These are phyloP conservation scores for Coreius guichenoti DNA, from an alignment of 2,797 vertebrate species.

Conservation along the genomic window DNA sequence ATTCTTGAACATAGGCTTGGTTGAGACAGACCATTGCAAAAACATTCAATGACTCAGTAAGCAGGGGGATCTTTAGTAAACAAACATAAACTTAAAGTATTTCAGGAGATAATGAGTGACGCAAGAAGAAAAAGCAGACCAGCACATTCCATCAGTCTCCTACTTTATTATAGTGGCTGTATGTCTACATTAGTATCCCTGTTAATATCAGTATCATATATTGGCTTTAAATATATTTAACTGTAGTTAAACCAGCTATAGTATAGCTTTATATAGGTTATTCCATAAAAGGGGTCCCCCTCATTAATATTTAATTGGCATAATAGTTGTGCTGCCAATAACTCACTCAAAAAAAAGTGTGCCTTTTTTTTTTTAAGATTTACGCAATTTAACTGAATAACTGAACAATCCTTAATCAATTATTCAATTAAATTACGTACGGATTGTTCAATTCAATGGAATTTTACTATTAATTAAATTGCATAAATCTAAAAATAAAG, in stretches of 20 bases:
- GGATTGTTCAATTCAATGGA: too few species aligned
- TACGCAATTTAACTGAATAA: too few species aligned
- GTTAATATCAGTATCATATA: background rate
- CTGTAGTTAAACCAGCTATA: background rate
- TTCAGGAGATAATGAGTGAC: background rate
- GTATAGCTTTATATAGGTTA: background rate
- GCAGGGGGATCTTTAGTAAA: background rate
- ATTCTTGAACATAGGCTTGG: slow-evolving; percentile 35
- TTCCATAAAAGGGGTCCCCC: background rate
- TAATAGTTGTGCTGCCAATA: background rate
- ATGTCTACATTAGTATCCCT: background rate
- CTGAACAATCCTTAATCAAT: too few species aligned
- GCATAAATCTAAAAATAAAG: too few species aligned
- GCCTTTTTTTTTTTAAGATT: too few species aligned
- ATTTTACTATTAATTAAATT: too few species aligned
- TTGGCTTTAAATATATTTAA: background rate
- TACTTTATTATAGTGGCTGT: background rate
- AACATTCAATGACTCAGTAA: background rate
- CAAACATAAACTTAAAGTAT: background rate
- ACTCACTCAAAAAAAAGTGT: too few species aligned
- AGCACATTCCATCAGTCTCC: background rate
- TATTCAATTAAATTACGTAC: too few species aligned
- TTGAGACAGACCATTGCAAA: slow-evolving; percentile 12
- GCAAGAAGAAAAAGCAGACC: background rate
- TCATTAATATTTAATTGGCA: background rate